Conservation (phyloP, 2,113 vertebrate species). For the Empidonax traillii region DNA sequence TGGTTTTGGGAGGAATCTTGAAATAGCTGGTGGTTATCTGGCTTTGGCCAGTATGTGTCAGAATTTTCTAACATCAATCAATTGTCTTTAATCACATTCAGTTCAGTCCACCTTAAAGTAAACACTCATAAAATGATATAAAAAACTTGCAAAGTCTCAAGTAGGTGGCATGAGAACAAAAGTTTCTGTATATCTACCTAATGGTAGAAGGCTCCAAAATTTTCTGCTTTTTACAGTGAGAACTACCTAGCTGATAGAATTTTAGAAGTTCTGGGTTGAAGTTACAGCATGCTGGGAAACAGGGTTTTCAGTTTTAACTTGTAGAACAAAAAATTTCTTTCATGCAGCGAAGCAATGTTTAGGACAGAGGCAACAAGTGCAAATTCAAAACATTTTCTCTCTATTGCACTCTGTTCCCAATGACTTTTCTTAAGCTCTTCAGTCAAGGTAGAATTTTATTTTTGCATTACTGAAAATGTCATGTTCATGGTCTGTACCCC, state of each 20-base stretch:
- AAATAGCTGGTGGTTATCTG: neutral
- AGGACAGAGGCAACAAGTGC: neutral
- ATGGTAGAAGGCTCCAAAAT: neutral
- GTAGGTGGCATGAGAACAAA: neutral
- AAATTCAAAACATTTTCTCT: neutral
- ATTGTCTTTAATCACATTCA: neutral
- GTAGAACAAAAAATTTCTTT: neutral
- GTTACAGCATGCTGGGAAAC: neutral
- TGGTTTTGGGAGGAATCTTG: neutral
- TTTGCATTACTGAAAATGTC: neutral
- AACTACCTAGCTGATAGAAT: neutral
- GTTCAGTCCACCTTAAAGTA: neutral
- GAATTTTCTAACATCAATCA: neutral
- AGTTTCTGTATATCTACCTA: neutral
- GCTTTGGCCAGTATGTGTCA: neutral
- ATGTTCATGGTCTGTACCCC: neutral
- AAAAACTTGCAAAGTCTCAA: neutral
- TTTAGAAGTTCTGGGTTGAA: neutral
- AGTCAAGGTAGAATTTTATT: neutral
- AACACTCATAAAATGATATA: neutral
- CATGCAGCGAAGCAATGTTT: neutral
- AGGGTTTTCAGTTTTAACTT: neutral
- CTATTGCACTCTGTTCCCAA: neutral
- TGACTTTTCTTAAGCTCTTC: neutral
- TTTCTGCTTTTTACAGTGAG: neutral